These are phyloP conservation scores for Onychorhynchus coronatus DNA, from an alignment of 2,113 vertebrate genomes.

Conservation along the genomic window DNA sequence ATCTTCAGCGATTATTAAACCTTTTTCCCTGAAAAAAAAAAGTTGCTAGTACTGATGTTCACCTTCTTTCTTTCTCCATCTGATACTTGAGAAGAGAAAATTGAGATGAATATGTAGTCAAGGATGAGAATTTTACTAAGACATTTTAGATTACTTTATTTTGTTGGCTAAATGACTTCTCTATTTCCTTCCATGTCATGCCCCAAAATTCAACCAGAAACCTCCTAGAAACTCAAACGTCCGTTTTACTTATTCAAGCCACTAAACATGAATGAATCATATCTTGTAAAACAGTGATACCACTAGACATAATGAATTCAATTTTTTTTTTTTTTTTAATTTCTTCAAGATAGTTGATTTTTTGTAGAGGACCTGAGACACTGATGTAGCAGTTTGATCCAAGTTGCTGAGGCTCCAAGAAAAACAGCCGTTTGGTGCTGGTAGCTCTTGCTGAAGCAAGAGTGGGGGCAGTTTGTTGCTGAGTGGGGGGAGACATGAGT, in stretches of 20 bases:
- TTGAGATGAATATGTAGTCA: neutral
- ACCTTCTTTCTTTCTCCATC: neutral
- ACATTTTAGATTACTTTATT: neutral
- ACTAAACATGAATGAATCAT: neutral
- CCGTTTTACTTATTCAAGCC: neutral
- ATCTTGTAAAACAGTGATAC: neutral
- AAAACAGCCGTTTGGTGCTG: neutral
- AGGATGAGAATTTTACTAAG: neutral
- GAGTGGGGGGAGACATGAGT: fast-evolving
- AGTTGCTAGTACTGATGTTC: neutral
- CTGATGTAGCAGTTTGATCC: neutral
- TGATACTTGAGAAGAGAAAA: neutral
- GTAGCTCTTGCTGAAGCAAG: neutral
- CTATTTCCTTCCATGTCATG: neutral
- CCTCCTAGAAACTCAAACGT: neutral
- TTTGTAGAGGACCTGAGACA: neutral
- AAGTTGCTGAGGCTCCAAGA: neutral
- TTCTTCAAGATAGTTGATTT: neutral
- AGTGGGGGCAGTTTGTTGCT: too few species aligned
- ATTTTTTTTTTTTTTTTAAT: neutral
- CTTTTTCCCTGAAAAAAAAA: neutral
- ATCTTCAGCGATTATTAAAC: neutral
- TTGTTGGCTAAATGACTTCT: neutral
- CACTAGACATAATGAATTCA: neutral
- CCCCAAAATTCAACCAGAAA: neutral